Conservation (phyloP, 1,140 invertebrate genomes). For the Littorina saxatilis region DNA sequence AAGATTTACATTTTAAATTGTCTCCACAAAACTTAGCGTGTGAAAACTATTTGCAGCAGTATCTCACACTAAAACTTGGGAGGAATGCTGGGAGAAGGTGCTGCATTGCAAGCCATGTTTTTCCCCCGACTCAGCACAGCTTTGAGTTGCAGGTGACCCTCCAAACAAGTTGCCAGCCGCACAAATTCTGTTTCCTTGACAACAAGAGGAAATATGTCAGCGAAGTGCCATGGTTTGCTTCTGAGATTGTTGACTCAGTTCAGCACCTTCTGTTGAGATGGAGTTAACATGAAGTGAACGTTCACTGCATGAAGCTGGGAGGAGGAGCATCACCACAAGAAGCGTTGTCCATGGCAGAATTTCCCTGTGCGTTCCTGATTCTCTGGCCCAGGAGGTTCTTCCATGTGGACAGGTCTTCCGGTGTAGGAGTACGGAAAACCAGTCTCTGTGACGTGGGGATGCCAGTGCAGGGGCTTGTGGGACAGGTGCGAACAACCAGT, state of each 20-base stretch:
- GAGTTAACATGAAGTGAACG: neutral
- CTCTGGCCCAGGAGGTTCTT: slow-evolving; percentile 66
- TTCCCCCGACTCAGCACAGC: too few relatives aligned
- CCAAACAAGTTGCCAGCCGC: too few relatives aligned
- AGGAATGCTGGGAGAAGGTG: too few relatives aligned
- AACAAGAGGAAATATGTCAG: neutral
- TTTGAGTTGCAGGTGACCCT: too few relatives aligned
- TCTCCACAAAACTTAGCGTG: too few relatives aligned
- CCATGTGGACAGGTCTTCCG: slow-evolving; percentile 67
- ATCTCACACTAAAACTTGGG: too few relatives aligned
- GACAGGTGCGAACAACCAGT: slow-evolving; percentile 58
- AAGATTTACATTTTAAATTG: too few relatives aligned
- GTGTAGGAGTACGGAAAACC: slow-evolving; percentile 59
- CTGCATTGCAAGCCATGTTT: too few relatives aligned
- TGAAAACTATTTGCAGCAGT: too few relatives aligned
- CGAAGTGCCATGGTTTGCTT: too few relatives aligned
- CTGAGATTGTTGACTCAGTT: neutral
- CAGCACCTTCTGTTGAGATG: neutral
- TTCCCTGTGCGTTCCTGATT: slow-evolving; percentile 50
- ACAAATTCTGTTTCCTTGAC: too few relatives aligned
- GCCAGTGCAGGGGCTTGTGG: slow-evolving; percentile 38
- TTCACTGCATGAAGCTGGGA: slow-evolving; percentile 45
- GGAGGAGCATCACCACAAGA: slow-evolving; percentile 53
- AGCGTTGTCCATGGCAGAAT: slow-evolving; percentile 50
- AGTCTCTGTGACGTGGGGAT: slow-evolving; percentile 44